These are phyloP conservation scores for Andrena minutula DNA, from an alignment of 2,888 invertebrate genomes.

Conservation along the genomic window DNA sequence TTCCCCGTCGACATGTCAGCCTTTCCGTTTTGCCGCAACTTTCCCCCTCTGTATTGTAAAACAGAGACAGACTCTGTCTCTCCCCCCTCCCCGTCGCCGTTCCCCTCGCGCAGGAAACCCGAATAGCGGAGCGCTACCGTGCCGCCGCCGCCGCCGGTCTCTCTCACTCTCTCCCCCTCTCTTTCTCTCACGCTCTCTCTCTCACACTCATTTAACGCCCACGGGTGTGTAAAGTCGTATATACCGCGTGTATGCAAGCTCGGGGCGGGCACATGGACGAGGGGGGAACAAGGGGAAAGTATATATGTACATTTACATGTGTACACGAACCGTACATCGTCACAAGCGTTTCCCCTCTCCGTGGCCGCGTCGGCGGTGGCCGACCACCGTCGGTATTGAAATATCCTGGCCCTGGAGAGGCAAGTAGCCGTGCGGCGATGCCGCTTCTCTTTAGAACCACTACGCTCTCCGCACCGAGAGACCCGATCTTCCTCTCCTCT, in stretches of 20 bases:
- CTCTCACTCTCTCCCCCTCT: background rate
- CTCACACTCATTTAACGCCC: conserved; percentile 49
- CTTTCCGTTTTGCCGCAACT: conserved; percentile 62
- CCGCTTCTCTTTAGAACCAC: conserved; percentile 77
- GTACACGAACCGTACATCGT: conserved; percentile 54
- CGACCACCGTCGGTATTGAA: conserved; percentile 78
- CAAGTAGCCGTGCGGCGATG: conserved; percentile 78
- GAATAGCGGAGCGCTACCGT: conserved; percentile 75
- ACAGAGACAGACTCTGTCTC: conserved; percentile 50
- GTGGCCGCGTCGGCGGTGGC: conserved; percentile 69
- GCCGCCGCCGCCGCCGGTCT: conserved; percentile 59
- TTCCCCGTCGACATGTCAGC: conserved; percentile 40
- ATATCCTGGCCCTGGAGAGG: conserved; percentile 79
- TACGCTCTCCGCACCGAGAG: conserved; percentile 53
- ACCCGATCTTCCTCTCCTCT: conserved; percentile 56
- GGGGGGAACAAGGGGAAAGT: conserved; percentile 52
- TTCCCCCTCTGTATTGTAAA: conserved; percentile 52
- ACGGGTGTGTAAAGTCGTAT: conserved; percentile 69
- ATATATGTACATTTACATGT: conserved; percentile 42
- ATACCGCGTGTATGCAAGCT: conserved; percentile 54
- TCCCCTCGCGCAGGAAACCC: conserved; percentile 68
- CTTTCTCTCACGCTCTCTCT: background rate
- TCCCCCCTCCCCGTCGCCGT: conserved; percentile 46
- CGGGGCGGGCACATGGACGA: conserved; percentile 66
- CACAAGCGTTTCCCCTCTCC: conserved; percentile 63